These are phyloP conservation scores for Hydrocynus forskahlii DNA, from an alignment of 2,797 vertebrate genomes.

Conservation along the genomic window DNA sequence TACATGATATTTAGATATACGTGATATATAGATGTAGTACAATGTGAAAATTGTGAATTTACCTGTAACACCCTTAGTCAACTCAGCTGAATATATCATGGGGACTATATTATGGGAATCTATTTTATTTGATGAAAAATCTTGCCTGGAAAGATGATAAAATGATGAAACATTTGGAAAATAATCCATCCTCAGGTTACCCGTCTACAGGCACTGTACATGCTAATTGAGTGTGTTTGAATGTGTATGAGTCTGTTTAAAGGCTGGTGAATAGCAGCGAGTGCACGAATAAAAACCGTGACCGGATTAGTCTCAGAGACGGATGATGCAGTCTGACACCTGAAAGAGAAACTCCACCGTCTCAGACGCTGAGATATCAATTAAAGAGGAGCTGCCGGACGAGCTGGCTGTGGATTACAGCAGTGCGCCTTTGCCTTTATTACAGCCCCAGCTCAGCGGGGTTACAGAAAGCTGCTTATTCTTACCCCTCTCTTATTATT, in stretches of 20 bases:
- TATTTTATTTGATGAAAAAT: background rate
- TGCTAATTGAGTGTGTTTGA: background rate
- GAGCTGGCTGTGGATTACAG: constrained; percentile 38
- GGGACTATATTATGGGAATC: no score
- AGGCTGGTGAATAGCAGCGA: constrained; percentile 3
- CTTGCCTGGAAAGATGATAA: background rate
- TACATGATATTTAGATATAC: no score
- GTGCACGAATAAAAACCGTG: constrained; percentile 13
- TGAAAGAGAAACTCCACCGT: constrained; percentile 30
- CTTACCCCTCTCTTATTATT: constrained; percentile 16
- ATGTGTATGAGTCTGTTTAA: background rate
- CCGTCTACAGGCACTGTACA: background rate
- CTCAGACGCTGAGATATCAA: constrained; percentile 19
- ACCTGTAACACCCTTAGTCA: no score
- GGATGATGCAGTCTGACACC: constrained; percentile 16
- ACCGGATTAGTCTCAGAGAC: constrained; percentile 41
- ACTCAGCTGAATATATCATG: no score
- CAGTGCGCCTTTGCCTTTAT: background rate
- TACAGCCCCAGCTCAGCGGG: background rate
- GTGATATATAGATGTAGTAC: no score
- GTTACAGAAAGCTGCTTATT: constrained; percentile 2
- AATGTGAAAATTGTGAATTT: no score
- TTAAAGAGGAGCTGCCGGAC: constrained; percentile 16
- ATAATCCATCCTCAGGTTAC: background rate
- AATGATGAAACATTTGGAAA: constrained; percentile 13